Conservation (phyloP, 1,140 invertebrate species). For the Capitella teleta region DNA sequence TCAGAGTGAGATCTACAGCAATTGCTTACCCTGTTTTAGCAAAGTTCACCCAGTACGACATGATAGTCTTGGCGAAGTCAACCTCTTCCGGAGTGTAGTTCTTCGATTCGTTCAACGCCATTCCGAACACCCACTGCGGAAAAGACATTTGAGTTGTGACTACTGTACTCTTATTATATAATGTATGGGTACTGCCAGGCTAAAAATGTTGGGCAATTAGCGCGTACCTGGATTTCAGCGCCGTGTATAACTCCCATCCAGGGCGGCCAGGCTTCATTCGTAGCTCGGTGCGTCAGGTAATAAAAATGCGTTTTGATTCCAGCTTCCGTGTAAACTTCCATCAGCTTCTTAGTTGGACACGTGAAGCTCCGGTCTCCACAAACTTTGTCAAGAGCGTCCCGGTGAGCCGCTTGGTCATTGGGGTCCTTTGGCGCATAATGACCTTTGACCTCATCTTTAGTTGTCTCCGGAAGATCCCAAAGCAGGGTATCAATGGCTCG, state of each 20-base stretch:
- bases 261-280: constrained; percentile 1
- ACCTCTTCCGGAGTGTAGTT: constrained; percentile 60
- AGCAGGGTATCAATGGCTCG: neutral
- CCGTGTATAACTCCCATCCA: constrained; percentile 8
- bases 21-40: constrained; percentile 64
- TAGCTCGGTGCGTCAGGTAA: constrained; percentile 7
- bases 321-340: neutral
- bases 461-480: constrained; percentile 3
- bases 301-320: constrained; percentile 6
- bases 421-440: neutral
- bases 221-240: constrained; percentile 1
- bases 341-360: constrained; percentile 7
- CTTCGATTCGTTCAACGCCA: constrained; percentile 77
- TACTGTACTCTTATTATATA: too few relatives aligned
- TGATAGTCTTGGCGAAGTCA: constrained; percentile 66
- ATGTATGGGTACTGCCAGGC: too few relatives aligned
- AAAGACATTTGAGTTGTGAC: too few relatives aligned
- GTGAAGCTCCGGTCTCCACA: constrained; percentile 11
- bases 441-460: neutral
- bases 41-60: constrained; percentile 80
- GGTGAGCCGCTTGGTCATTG: constrained; percentile 1
- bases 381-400: constrained; percentile 8
- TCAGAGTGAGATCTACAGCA: neutral
- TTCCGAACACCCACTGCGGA: constrained; percentile 68
- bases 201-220: too few relatives aligned